A percentile compares a stretch with the other conserved stretches of the same genome.
These are phyloP conservation scores for Alsophila aescularia DNA, from an alignment of 2,888 invertebrate species.

Conservation along the genomic window DNA sequence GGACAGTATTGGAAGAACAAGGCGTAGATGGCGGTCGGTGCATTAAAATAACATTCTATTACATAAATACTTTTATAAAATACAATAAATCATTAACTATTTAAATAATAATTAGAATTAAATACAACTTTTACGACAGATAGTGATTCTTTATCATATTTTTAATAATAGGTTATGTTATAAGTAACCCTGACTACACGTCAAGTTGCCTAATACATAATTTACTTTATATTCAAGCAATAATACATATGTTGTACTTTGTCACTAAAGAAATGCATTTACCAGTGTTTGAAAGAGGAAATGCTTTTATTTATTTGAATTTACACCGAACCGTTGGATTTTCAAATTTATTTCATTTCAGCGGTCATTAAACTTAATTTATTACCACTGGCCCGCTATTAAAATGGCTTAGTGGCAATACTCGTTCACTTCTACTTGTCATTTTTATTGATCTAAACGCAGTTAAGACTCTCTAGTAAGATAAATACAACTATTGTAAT, in stretches of 20 bases:
- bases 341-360: conserved; percentile 62
- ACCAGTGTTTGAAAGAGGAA: conserved; percentile 15
- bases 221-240: conserved; percentile 3
- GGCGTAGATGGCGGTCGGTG: too few relatives aligned
- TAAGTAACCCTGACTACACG: too few relatives aligned
- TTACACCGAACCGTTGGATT: conserved; percentile 44
- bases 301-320: conserved; percentile 29
- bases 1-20: too few relatives aligned
- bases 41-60: too few relatives aligned
- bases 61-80: too few relatives aligned
- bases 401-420: conserved; percentile 52
- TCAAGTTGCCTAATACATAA: too few relatives aligned
- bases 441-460: conserved; percentile 53
- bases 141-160: too few relatives aligned
- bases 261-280: conserved; percentile 13
- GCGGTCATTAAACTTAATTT: conserved; percentile 65
- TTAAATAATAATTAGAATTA: too few relatives aligned
- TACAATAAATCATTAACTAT: too few relatives aligned
- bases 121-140: too few relatives aligned
- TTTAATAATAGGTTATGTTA: too few relatives aligned
- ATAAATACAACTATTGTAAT: conserved; percentile 21
- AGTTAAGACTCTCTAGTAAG: conserved; percentile 27
- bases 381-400: conserved; percentile 51
- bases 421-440: conserved; percentile 50
- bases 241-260: conserved; percentile 3